These are phyloP conservation scores for Mamestra configurata DNA, from an alignment of 1,140 invertebrate species.

Conservation along the genomic window DNA sequence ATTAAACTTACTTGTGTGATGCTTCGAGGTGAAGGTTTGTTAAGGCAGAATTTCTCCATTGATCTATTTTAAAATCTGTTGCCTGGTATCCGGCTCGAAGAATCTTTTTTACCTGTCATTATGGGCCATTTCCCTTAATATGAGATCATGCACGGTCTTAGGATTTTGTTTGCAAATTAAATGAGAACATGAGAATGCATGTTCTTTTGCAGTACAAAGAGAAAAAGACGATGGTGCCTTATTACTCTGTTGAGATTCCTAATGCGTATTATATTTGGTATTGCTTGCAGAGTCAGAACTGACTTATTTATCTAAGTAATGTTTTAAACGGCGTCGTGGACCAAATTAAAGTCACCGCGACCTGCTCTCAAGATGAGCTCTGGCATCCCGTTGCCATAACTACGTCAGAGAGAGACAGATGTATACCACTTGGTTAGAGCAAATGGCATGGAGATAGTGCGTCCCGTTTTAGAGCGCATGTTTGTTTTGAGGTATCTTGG, in stretches of 20 bases:
- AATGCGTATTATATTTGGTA: no score
- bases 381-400: conserved; percentile 23
- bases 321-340: background rate
- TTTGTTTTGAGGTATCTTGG: conserved; percentile 28
- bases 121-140: no score
- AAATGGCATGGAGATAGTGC: conserved; percentile 1
- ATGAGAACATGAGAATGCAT: no score
- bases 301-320: background rate
- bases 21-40: background rate
- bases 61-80: no score
- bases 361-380: background rate
- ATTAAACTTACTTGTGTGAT: background rate
- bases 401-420: conserved; percentile 32
- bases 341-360: background rate
- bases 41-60: background rate
- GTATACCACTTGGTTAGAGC: background rate
- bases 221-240: no score
- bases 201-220: no score
- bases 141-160: no score
- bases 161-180: no score
- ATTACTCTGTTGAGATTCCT: no score
- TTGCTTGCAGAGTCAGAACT: background rate
- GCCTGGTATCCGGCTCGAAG: no score
- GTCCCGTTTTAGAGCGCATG: conserved; percentile 1
- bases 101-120: no score